Evolutionary conservation across 2,113 vertebrate genomes (phyloP), one percentile per base, ranked within the genome.

Genomic region (Cromileptes altivelis): DNA sequence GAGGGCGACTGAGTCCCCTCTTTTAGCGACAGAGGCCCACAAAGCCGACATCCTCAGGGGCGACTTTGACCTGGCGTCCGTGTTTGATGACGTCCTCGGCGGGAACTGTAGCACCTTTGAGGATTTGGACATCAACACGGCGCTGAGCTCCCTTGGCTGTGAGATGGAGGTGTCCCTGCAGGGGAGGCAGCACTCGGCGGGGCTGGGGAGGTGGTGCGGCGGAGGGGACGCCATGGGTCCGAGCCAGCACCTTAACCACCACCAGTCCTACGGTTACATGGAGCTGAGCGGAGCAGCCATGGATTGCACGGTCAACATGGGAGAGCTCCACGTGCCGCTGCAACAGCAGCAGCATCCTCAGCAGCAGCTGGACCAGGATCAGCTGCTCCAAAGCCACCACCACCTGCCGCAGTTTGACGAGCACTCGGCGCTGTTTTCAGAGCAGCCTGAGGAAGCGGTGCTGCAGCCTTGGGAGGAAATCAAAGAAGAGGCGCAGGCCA

Each of bases 61-160:
- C 17, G 95, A 95, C 72, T 96, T 96, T 13, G 94, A 96, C 91
- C 93, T 96, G 89, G 93, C 95, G 3, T 94, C 95, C 0, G 94
- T 96, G 81, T 96, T 97, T 7, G 95, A 96, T 3, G 95, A 96
- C 1, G 95, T 96, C 14, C 94, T 97, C 10, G 77, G 91, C 8
- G 93, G 93, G n/a, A 93, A 82, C 85, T 95, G 94, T 67, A 95
- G 96, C 93, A 96, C 92, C 72, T 96, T 96, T 2, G 96, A 97
- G 89, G 96, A 96, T 84, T 69, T 97, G 88, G 96, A 97, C 91
- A 94, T 96, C 89, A 95, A 96, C 88, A 90, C 94, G 0, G 96
- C 96, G 0, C 88, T 97, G 65, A 96, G 94, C 90, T 94, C 96
- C 0, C 91, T 97, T 47, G 95, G 94, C 25, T 95, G 94, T 17